Evolutionary conservation across 2,888 invertebrate species (phyloP), one percentile per base, ranked within the genome.

Genomic region (Lochmaea crataegi): DNA sequence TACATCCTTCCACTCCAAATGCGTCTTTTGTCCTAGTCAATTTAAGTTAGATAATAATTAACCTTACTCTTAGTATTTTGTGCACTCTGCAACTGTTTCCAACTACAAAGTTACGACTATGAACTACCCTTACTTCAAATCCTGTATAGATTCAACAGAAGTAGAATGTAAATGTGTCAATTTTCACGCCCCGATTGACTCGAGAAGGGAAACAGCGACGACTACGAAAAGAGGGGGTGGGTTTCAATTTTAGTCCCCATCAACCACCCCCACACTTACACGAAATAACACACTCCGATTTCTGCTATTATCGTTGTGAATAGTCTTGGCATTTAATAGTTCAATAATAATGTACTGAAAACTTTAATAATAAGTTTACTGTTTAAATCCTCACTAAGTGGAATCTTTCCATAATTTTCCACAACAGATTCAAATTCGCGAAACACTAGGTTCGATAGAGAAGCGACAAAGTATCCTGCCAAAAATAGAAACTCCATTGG

Each of bases 151-250:
- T 81, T 84, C 84, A 82, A 83, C 84, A 80, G 82, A 65, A 83
- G 84, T 84, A 85, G 84, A 84, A 86, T 86, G 85, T 85, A 85
- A 86, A 86, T 86, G 86, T 85, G 86, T 85, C 86, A 86, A 84
- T 85, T 85, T 86, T 86, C 86, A 86, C 86, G 85, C 86, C 84
- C 85, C 84, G 85, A 84, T 85, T 85, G 85, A 85, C 84, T 83
- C 81, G 81, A 82, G 82, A 80, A 78, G 77, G 79, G 80, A 64
- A 64, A 64, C 64, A 61, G 10, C 51, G 60, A 66, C 65, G 16
- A 53, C 65, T 42, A 63, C 42, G 61, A 66, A 41, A 64, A 53
- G 51, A 61, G 65, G 61, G 32, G 56, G 16, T 48, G 45, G 41
- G 66, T 63, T 63, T 63, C 42, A 63, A 63, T 63, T 63, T 16